These are phyloP conservation scores for Octodonta nipae DNA, from an alignment of 2,888 invertebrate genomes.

Conservation along the genomic window DNA sequence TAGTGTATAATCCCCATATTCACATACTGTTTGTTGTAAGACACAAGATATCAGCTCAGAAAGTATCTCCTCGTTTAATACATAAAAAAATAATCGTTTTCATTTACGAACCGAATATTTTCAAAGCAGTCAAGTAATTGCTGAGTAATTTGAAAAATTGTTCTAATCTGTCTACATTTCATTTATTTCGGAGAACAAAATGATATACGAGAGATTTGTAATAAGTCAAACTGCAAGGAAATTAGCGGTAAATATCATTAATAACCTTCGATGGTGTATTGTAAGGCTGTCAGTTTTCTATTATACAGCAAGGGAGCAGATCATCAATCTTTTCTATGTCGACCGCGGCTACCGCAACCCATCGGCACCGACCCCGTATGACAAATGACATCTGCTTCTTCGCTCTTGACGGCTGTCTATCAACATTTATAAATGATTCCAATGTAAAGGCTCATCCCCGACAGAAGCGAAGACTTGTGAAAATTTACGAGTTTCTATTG, in stretches of 20 bases:
- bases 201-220: slow-evolving; percentile 14
- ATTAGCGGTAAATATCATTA: slow-evolving; percentile 33
- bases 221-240: slow-evolving; percentile 28
- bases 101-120: too few species aligned
- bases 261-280: slow-evolving; percentile 36
- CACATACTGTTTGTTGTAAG: too few species aligned
- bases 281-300: slow-evolving; percentile 36
- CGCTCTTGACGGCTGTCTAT: slow-evolving; percentile 47
- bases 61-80: too few species aligned
- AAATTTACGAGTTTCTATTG: slow-evolving; percentile 4
- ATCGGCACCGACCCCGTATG: slow-evolving; percentile 46
- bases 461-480: slow-evolving; percentile 1
- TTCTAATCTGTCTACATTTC: too few species aligned
- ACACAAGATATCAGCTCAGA: too few species aligned
- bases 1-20: too few species aligned
- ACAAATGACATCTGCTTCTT: slow-evolving; percentile 57
- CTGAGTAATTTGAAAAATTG: too few species aligned
- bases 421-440: slow-evolving; percentile 54
- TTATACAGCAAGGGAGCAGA: slow-evolving; percentile 27
- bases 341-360: slow-evolving; percentile 37
- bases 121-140: too few species aligned
- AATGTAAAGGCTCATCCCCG: slow-evolving; percentile 31
- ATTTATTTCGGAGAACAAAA: background rate
- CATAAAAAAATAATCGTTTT: too few species aligned
- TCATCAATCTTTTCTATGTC: slow-evolving; percentile 33